Evolutionary conservation across 1,140 invertebrate genomes (phyloP).

Genomic region (Euglossa dilemma): DNA sequence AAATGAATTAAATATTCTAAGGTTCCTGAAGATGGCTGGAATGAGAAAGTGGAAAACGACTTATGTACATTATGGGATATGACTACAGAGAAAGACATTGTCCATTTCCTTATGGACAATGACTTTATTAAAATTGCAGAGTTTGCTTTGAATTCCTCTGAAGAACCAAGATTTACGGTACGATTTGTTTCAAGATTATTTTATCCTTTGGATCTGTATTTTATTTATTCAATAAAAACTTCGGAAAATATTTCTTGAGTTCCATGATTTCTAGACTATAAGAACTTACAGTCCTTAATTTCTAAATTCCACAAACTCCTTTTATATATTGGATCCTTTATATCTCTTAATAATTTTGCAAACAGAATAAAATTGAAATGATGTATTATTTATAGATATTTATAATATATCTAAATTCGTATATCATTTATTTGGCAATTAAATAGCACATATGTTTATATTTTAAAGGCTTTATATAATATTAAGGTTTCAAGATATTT

Average conservation of each 20-base stretch:
- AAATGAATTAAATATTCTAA: slow-evolving; percentile 41
- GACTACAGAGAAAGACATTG: slow-evolving; percentile 88
- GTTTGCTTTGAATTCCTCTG: slow-evolving; percentile 78
- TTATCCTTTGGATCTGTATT: slow-evolving; percentile 6
- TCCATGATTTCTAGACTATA: neutral
- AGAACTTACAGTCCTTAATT: neutral
- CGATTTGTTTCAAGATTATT: slow-evolving; percentile 41
- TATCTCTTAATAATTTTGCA: neutral
- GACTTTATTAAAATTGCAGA: slow-evolving; percentile 85
- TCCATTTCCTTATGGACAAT: slow-evolving; percentile 86
- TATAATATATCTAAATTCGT: neutral
- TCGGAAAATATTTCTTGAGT: neutral
- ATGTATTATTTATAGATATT: no score
- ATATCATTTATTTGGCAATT: neutral
- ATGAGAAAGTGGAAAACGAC: slow-evolving; percentile 85
- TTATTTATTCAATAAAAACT: slow-evolving; percentile 5
- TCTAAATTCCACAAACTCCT: neutral
- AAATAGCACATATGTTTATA: no score
- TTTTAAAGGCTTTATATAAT: no score
- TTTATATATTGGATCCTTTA: neutral
- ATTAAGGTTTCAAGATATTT: neutral
- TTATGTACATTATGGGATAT: slow-evolving; percentile 91
- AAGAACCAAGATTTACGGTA: slow-evolving; percentile 84
- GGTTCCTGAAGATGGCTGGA: slow-evolving; percentile 80
- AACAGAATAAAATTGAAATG: neutral